Conservation (phyloP, 92 coral and sea anemone species). For the Virgularia gustaviana region DNA sequence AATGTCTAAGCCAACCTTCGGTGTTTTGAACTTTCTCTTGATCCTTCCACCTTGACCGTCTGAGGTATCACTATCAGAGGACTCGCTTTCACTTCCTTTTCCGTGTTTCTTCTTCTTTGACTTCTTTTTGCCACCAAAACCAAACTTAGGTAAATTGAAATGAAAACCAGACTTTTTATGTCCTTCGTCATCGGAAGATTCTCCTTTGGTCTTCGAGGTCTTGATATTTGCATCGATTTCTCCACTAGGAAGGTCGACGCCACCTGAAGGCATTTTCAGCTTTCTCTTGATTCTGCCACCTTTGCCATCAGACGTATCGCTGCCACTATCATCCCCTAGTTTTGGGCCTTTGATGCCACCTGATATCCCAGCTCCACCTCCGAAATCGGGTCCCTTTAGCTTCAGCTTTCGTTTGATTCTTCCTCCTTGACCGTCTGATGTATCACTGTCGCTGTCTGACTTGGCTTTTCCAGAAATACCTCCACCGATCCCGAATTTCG, state of each 20-base stretch:
- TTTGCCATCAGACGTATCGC: slow-evolving; percentile 21
- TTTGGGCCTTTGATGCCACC: not conserved
- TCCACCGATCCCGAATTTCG: slow-evolving; percentile 15
- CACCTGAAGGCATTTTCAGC: slow-evolving; percentile 3
- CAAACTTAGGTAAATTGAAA: slow-evolving; percentile 9
- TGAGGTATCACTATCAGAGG: not conserved
- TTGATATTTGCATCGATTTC: not conserved
- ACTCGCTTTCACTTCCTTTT: slow-evolving; percentile 11
- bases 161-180: not conserved
- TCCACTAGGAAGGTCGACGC: not conserved
- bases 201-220: not conserved
- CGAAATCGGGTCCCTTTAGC: not conserved
- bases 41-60: not conserved
- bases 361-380: not conserved
- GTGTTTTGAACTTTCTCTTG: not conserved
- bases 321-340: not conserved
- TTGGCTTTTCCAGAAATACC: not conserved
- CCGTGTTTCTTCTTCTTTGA: not conserved
- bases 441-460: not conserved
- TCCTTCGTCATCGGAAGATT: slow-evolving; percentile 12
- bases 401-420: not conserved
- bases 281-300: slow-evolving; percentile 27
- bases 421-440: not conserved
- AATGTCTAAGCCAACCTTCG: slow-evolving; percentile 7
- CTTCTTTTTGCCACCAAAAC: not conserved